Base-by-base conservation (phyloP, 2,888 invertebrate species). In the Syrista parreyssii region DNA sequence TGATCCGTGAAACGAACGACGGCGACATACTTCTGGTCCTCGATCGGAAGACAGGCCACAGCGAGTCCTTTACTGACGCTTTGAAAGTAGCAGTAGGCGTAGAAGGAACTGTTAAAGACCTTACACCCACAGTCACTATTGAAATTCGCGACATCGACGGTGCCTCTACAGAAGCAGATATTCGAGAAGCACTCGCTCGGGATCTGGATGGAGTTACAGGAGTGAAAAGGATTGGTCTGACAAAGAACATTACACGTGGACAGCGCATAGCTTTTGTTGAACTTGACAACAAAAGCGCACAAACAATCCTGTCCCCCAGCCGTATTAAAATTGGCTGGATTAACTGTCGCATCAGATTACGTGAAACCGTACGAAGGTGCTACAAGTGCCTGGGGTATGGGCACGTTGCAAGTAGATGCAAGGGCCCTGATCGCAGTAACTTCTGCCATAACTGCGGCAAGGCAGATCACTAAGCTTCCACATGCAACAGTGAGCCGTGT, bases 1-100 rank as follows among this genome's bases (percentile, higher is more conserved):
- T 77, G 15, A 75, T 82, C 23, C 68, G 77, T n/a, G 76, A 78
- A 36, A 82, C 79, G 30, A 32, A 77, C 11, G 74, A 75, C 35
- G 79, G 79, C 3, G 79, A 76, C 12, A 68, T 79, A 4, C 74
- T 79, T 1, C 75, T 81, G 71, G 78, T 79, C 31, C 36, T 80
- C n/a, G 80, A 76, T 11, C 35, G 68, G 4, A 75, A 74, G 30
- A 72, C 78, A 1, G 75, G 73, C 11, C 75, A 79, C 40, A 36
- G 74, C 68, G 12, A 34, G 55, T 68, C 76, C 12, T 79, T 79
- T 75, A 75, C 76, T n/a, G 76, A 79, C 15, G 76, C 79, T 11
- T 31, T 79, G 23, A 68, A 71, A 68, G 34, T 33, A 15, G 75
- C 73, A 75, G 76, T 79, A 33, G n/a, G n/a, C n/a, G n/a, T n/a